Percentiles rank a stretch among this genome's conserved stretches.
Evolutionary conservation across 2,113 vertebrate genomes (phyloP).

Genomic region (Colinus virginianus): DNA sequence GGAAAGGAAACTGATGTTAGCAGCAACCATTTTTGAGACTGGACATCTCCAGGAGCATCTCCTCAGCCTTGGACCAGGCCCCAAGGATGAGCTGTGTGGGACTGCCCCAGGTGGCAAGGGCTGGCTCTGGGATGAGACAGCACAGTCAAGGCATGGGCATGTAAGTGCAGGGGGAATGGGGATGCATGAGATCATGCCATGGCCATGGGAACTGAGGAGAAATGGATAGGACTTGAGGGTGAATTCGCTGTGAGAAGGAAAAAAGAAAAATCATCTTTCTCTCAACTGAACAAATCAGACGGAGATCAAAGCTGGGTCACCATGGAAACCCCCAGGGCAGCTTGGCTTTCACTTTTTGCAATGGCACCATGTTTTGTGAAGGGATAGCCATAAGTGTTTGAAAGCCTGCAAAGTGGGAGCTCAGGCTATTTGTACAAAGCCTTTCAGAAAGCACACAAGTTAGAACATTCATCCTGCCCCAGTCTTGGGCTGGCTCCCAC

Average conservation of each 20-base stretch:
- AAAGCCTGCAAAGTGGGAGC: background rate
- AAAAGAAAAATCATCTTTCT: background rate
- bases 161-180: background rate
- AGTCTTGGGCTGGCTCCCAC: background rate
- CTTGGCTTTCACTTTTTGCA: background rate
- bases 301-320: background rate
- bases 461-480: background rate
- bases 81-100: fast-evolving
- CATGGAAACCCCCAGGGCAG: background rate
- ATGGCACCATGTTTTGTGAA: background rate
- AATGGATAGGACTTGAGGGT: background rate
- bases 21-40: background rate
- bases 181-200: background rate
- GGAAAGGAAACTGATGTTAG: background rate
- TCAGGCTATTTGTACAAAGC: background rate
- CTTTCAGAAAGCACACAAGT: background rate
- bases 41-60: background rate
- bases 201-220: background rate
- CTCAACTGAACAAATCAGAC: background rate
- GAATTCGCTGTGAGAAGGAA: background rate
- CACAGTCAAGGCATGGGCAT: too few species aligned
- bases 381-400: background rate
- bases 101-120: fast-evolving
- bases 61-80: fast-evolving
- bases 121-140: background rate